Base-by-base conservation (phyloP, 2,113 vertebrate genomes). In the Aptenodytes patagonicus region DNA sequence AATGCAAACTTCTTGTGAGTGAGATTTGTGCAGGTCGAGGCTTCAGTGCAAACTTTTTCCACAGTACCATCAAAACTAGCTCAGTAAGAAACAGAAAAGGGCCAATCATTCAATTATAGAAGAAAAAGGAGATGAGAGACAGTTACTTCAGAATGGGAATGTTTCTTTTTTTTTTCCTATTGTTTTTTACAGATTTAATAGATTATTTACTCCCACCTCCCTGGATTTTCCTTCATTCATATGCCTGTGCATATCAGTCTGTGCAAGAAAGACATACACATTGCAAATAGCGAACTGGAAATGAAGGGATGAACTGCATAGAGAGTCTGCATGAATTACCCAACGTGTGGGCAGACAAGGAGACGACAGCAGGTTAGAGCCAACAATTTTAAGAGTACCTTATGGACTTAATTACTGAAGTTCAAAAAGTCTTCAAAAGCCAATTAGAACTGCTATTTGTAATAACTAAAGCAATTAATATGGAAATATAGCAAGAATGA, bases 401-500 rank as follows among this genome's bases (percentile, higher is more conserved):
- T 91, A 92, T 92, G 94, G 93, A 96, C 90, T 96, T 96, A 92
- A 97, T 97, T 97, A 96, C 38, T 80, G 52, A 94, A 96, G 93
- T 95, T 97, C 96, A 97, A 93, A 81, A 97, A 96, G 90, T 95
- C 80, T 96, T 89, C 64, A 95, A 97, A 97, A 98, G 93, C 95
- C 95, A 97, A 95, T 98, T 97, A 96, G 69, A 83, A 72, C 38
- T 94, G 57, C 60, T 97, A 89, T 97, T 97, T 97, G 73, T 88
- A 97, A 98, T 92, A 94, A 81, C 72, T 96, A 83, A 87, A 97
- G 61, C 93, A 93, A 97, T 96, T 97, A 96, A 98, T 97, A 95
- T 94, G 87, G 92, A 97, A 95, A 96, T 97, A 97, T 5, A 95
- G 46, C 86, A 94, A 96, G 91, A 92, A 93, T 52, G 42, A 96